Conservation (phyloP, 2,888 invertebrate species). For the Calephelis perditalis region DNA sequence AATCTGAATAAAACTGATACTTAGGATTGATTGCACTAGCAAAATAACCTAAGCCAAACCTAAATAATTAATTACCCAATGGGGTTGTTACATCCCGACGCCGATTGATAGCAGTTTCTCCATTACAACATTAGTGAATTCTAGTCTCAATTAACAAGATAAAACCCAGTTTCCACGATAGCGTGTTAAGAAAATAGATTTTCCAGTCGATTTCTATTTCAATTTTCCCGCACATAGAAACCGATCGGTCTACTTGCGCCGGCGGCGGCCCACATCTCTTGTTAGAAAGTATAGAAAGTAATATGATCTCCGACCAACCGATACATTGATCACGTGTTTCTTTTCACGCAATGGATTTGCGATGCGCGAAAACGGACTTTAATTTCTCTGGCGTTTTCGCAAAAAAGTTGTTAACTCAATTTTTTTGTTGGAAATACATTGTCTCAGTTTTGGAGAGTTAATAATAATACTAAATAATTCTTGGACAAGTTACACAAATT, state of each 20-base stretch:
- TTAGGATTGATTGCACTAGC: too few relatives aligned
- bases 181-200: slow-evolving; percentile 67
- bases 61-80: too few relatives aligned
- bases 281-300: slow-evolving; percentile 79
- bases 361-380: too few relatives aligned
- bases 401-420: too few relatives aligned
- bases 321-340: slow-evolving; percentile 64
- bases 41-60: too few relatives aligned
- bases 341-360: slow-evolving; percentile 50
- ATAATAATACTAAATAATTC: too few relatives aligned
- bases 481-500: too few relatives aligned
- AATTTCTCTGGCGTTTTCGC: too few relatives aligned
- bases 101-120: background rate
- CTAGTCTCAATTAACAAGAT: slow-evolving; percentile 20
- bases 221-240: slow-evolving; percentile 75
- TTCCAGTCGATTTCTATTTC: slow-evolving; percentile 75
- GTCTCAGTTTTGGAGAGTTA: too few relatives aligned
- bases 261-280: slow-evolving; percentile 72
- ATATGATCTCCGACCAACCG: slow-evolving; percentile 61
- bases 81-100: too few relatives aligned
- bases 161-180: slow-evolving; percentile 46
- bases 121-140: background rate
- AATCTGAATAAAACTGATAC: background rate
- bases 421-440: too few relatives aligned
- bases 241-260: slow-evolving; percentile 74